Conservation (phyloP, 2,888 invertebrate genomes). For the Schizotus pectinicornis region DNA sequence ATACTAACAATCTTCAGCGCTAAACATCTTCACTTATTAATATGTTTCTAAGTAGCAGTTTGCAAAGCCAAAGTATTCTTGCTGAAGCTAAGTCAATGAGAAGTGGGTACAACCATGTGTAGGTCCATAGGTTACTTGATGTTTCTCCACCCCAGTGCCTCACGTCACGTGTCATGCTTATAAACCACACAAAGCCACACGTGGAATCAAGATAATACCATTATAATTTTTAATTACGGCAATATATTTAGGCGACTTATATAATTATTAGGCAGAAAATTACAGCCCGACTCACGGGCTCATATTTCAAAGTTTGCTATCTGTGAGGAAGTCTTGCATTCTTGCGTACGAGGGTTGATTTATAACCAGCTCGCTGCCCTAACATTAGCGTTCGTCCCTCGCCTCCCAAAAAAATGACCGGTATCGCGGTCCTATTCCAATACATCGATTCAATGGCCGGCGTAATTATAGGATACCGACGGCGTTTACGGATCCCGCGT, state of each 20-base stretch:
- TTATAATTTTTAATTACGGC: conserved; percentile 34
- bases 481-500: conserved; percentile 15
- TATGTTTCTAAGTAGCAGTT: too few relatives aligned
- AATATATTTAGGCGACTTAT: conserved; percentile 33
- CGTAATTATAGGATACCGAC: conserved; percentile 26
- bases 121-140: too few relatives aligned
- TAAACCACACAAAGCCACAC: conserved; percentile 25
- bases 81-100: too few relatives aligned
- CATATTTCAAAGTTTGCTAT: conserved; percentile 34
- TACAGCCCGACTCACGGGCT: conserved; percentile 28
- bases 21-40: too few relatives aligned
- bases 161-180: too few relatives aligned
- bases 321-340: conserved; percentile 32
- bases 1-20: too few relatives aligned
- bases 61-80: too few relatives aligned
- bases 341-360: conserved; percentile 29
- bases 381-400: conserved; percentile 22
- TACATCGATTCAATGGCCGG: conserved; percentile 17
- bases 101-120: too few relatives aligned
- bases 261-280: conserved; percentile 34
- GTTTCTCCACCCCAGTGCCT: too few relatives aligned
- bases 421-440: conserved; percentile 20
- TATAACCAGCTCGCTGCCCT: conserved; percentile 28
- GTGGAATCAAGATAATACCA: conserved; percentile 32
- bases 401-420: conserved; percentile 8